A percentile compares a stretch with the other conserved stretches of the same genome.
phyloP scores from a whole-genome alignment of 2,113 vertebrate genomes.

The Corvus hawaiiensis region DNA sequence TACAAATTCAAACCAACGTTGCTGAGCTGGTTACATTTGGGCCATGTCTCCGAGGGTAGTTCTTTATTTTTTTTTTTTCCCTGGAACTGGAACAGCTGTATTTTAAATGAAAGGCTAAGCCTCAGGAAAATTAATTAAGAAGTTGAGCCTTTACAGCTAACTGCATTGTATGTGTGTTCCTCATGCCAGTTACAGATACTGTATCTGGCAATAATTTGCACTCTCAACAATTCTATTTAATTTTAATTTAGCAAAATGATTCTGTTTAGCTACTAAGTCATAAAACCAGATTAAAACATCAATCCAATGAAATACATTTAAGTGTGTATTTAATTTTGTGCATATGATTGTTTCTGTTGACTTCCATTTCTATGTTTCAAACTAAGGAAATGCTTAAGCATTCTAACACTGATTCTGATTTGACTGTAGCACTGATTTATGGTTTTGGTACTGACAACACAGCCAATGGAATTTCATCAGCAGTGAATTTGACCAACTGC shows the following conservation, averaged over 20 bases:
- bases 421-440: not conserved
- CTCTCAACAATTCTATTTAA: slow-evolving; percentile 45
- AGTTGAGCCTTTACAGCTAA: slow-evolving; percentile 36
- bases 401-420: not conserved
- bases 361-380: not conserved
- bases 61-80: not conserved
- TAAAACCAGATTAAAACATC: slow-evolving; percentile 54
- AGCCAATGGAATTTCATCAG: not conserved
- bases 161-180: slow-evolving; percentile 16
- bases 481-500: not conserved
- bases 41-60: not conserved
- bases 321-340: slow-evolving; percentile 25
- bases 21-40: not conserved
- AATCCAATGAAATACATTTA: slow-evolving; percentile 5
- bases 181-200: slow-evolving; percentile 24
- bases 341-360: not conserved
- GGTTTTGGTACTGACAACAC: not conserved
- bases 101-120: slow-evolving; percentile 49
- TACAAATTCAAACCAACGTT: not conserved
- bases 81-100: slow-evolving; percentile 33
- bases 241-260: slow-evolving; percentile 47
- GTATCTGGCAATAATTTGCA: slow-evolving; percentile 54
- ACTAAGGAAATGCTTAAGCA: not conserved
- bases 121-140: slow-evolving; percentile 59
- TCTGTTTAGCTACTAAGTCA: slow-evolving; percentile 40